Evolutionary conservation across 2,113 vertebrate genomes (phyloP).

Genomic region (Ceratotherium simum): DNA sequence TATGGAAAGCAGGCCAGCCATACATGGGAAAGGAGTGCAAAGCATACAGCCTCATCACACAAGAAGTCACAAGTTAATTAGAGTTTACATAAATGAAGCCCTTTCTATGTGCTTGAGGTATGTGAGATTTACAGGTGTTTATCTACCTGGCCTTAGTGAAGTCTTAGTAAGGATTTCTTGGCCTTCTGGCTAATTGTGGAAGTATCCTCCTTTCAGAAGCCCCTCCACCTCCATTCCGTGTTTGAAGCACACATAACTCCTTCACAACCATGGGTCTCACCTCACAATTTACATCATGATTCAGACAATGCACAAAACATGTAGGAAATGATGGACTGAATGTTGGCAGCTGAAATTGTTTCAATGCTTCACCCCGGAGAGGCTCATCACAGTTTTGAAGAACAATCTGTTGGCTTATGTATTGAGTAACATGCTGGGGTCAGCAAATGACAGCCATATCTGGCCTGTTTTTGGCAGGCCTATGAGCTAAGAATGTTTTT

Average conservation of each 20-base stretch:
- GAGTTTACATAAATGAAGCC: background rate
- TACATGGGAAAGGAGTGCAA: background rate
- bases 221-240: background rate
- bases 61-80: background rate
- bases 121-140: background rate
- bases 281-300: background rate
- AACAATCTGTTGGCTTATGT: background rate
- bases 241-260: background rate
- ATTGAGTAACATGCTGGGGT: background rate
- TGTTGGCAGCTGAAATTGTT: background rate
- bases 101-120: background rate
- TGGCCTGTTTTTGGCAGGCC: background rate
- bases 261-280: background rate
- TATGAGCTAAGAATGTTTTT: background rate
- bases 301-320: background rate
- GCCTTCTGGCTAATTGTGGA: background rate
- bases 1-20: background rate
- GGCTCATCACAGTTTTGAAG: background rate
- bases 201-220: background rate
- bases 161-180: background rate
- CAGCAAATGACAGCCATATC: background rate
- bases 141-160: background rate
- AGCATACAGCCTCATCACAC: background rate
- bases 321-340: background rate
- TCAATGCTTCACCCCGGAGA: background rate